Conservation (phyloP, 2,888 invertebrate species). For the Pyrochroa serraticornis region DNA sequence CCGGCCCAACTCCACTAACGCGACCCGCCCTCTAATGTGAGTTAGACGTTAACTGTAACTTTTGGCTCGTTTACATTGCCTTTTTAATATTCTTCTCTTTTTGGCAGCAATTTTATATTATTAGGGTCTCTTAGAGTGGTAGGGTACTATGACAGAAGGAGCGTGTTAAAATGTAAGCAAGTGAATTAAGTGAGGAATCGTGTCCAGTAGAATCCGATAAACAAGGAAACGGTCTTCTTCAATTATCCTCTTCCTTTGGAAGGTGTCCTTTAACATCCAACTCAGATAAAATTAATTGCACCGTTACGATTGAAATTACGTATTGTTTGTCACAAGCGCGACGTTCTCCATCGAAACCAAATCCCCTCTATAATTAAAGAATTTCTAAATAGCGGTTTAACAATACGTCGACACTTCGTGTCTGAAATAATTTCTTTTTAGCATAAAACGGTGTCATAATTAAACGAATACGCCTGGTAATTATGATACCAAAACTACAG, state of each 20-base stretch:
- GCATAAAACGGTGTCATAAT: too few relatives aligned
- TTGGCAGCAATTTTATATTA: too few relatives aligned
- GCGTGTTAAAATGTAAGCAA: too few relatives aligned
- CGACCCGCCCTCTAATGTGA: not conserved
- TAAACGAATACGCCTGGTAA: too few relatives aligned
- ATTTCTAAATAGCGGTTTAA: not conserved
- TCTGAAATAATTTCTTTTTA: too few relatives aligned
- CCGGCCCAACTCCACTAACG: not conserved
- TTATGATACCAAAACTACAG: not conserved
- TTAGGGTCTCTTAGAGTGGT: too few relatives aligned
- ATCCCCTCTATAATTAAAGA: not conserved
- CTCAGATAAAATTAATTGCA: slow-evolving; percentile 24
- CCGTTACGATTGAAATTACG: slow-evolving; percentile 28
- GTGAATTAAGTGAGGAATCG: slow-evolving; percentile 17
- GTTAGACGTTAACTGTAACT: too few relatives aligned
- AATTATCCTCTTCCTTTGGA: slow-evolving; percentile 10
- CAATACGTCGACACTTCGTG: too few relatives aligned
- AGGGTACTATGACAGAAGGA: too few relatives aligned
- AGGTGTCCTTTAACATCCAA: slow-evolving; percentile 10
- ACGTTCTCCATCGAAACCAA: slow-evolving; percentile 5
- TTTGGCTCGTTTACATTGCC: too few relatives aligned
- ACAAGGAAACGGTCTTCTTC: slow-evolving; percentile 2
- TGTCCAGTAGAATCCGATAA: slow-evolving; percentile 8
- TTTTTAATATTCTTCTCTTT: too few relatives aligned
- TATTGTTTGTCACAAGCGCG: not conserved